Evolutionary conservation across 1,140 invertebrate species (phyloP), one percentile per base, ranked within the genome.

Genomic region (Solenopsis invicta): DNA sequence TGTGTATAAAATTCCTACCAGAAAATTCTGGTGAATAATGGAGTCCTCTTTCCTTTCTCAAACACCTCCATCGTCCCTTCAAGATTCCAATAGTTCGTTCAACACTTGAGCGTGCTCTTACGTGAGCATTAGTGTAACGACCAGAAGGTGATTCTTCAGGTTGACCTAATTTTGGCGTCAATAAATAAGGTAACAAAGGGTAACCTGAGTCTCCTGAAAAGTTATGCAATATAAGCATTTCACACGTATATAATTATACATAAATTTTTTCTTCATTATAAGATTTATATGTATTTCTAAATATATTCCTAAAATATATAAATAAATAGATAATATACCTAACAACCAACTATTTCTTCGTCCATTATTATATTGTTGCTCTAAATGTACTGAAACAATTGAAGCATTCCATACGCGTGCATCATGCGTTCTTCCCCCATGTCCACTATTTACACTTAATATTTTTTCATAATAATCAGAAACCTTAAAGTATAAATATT

Each of bases 401-500:
- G 52, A 54, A n/a, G 18, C 5, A 18, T 69, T 69, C 66, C 18
- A 48, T 0, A 69, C 41, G 10, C 9, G n/a, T 69, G 66, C n/a
- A 69, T 69, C 41, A 21, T 69, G n/a, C 5, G 41, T 69, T 24
- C 66, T 69, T 21, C 10, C n/a, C 3, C 41, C 37, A 24, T 69
- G 41, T 13, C 41, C 37, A n/a, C 66, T 69, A 45, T 45, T 69
- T 45, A 69, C n/a, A 13, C 10, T n/a, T 69, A 69, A 69, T 21
- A 69, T 69, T 69, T 69, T 45, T 69, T 10, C 41, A 48, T 69
- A 21, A 24, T 69, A 48, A 4, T 66, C 62, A 69, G 41, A 69
- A 69, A 69, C 6, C 37, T 69, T 45, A 69, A 48, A 24, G 48
- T 69, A 69, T 24, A n/a, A 67, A 69, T 29, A 29, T 29, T n/a